Evolutionary conservation across 2,113 vertebrate species (phyloP).

Genomic region (Bothrops jararaca): DNA sequence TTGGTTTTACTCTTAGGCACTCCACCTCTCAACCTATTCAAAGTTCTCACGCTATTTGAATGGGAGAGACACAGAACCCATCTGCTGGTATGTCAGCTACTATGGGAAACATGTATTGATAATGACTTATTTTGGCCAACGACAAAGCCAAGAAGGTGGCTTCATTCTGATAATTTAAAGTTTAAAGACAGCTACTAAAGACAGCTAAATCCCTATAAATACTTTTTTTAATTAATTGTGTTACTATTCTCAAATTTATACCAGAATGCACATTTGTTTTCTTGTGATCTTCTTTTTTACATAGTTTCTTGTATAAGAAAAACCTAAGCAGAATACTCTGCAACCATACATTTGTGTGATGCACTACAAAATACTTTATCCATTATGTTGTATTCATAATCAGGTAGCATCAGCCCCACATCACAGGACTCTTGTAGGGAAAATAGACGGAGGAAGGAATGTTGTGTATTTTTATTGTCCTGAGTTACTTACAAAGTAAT

Average conservation of each 20-base stretch:
- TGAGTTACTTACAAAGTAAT: neutral
- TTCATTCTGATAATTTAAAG: neutral
- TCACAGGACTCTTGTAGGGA: no score
- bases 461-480: neutral
- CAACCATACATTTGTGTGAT: neutral
- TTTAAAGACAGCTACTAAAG: neutral
- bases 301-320: neutral
- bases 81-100: neutral
- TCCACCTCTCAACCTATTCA: neutral
- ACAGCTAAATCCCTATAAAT: neutral
- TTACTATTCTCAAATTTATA: neutral
- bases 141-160: neutral
- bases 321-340: neutral
- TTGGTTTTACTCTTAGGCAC: neutral
- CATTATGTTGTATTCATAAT: neutral
- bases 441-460: neutral
- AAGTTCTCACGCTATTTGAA: neutral
- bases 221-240: neutral
- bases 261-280: neutral
- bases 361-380: no score
- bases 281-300: neutral
- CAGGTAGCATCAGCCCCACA: no score
- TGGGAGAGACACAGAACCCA: neutral
- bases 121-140: neutral
- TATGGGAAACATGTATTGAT: neutral